Evolutionary conservation across 1,140 invertebrate genomes (phyloP).

Genomic region (Heliconius nattereri): DNA sequence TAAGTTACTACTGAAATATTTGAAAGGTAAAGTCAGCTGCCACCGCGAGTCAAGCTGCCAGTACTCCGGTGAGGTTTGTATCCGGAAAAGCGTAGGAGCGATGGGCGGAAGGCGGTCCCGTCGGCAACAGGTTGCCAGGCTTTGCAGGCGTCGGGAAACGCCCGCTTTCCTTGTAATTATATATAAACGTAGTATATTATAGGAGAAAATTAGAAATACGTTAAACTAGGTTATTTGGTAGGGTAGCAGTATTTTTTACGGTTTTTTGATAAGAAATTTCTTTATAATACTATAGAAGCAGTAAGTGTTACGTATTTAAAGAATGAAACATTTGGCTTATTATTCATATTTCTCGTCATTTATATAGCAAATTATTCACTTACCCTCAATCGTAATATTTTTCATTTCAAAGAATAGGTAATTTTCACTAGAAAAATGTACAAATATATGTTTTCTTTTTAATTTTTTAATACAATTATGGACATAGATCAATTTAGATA

Average conservation of each 20-base stretch:
- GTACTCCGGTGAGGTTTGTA: conserved; percentile 16
- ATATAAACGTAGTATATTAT: conserved; percentile 4
- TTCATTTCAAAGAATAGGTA: too few species aligned
- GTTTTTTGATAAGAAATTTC: too few species aligned
- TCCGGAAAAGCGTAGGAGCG: conserved; percentile 51
- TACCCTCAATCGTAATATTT: too few species aligned
- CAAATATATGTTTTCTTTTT: too few species aligned
- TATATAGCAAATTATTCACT: too few species aligned
- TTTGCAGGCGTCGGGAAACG: conserved; percentile 54
- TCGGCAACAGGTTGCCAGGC: conserved; percentile 76
- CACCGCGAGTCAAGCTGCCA: background rate
- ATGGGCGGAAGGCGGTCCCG: conserved; percentile 79
- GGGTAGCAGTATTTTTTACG: background rate
- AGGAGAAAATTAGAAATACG: background rate
- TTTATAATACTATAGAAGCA: too few species aligned
- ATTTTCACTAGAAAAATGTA: too few species aligned
- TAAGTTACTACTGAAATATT: conserved; percentile 6
- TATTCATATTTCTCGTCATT: too few species aligned
- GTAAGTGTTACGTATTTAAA: too few species aligned
- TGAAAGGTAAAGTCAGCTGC: conserved; percentile 3
- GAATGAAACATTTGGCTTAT: too few species aligned
- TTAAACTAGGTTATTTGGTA: background rate
- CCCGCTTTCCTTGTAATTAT: conserved; percentile 49
- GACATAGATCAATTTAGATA: too few species aligned
- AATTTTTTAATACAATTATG: too few species aligned